Base-by-base conservation (phyloP, 2,113 vertebrate genomes). In the Crocuta crocuta region DNA sequence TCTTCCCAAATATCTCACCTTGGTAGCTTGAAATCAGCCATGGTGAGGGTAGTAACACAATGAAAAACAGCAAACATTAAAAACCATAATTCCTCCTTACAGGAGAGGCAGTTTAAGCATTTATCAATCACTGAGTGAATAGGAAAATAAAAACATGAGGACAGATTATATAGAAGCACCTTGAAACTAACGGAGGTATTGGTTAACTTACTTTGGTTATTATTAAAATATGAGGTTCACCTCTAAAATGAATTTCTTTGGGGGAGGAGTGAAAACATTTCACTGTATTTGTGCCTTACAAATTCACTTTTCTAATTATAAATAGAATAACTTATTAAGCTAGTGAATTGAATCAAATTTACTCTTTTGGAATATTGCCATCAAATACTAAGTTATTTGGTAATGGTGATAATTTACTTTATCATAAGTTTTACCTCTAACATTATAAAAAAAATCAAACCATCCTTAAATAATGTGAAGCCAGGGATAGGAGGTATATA, bases 101-200 rank as follows among this genome's bases (percentile, higher is more conserved):
- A 28, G 91, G 16, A 58, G 10, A 93, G n/a, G 10, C 28, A 92
- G 7, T 73, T 79, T 66, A 93, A 79, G 1, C 21, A 87, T 39
- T 76, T 61, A 85, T 26, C 13, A 96, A 16, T 26, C 45, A 68
- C 7, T 78, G 16, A 93, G 19, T 8, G 17, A 39, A 65, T 81
- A 19, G 13, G 31, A 50, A 83, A 63, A 12, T 48, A 3, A 83
- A 65, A 70, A 8, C 66, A 88, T 73, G 53, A 94, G 16, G 21
- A 84, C 33, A 93, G 12, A 79, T 9, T 88, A 88, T 48, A 35
- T 24, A 58, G 33, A 79, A 93, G n/a, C 65, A 70, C 12, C 70
- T 65, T 96, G 24, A 94, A 95, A 26, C n/a, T 83, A 91, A 95
- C 10, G 39, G n/a, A 91, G 2, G 13, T 6, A 91, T 66, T 83